Evolutionary conservation across 2,113 vertebrate genomes (phyloP).

Genomic region (Isichthys henryi): DNA sequence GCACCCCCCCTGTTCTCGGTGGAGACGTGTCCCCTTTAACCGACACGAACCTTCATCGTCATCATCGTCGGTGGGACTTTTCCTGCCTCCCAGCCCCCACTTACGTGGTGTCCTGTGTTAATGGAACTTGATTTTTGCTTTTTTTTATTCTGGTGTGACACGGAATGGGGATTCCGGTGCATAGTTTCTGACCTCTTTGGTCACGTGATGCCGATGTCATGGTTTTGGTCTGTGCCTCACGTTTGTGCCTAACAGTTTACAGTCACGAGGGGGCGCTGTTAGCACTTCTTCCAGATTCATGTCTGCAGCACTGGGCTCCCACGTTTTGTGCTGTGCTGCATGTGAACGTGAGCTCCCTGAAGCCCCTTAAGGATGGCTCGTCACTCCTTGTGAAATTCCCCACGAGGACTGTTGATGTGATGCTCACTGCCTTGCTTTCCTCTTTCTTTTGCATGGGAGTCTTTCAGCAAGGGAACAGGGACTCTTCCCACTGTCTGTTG

Average conservation of each 20-base stretch:
- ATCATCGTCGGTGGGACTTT: background rate
- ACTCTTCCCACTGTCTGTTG: background rate
- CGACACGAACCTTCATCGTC: background rate
- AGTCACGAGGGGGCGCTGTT: background rate
- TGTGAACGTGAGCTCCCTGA: background rate
- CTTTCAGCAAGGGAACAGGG: background rate
- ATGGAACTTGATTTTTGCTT: background rate
- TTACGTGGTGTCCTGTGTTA: background rate
- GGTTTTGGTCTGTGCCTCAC: background rate
- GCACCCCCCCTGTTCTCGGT: constrained; percentile 13
- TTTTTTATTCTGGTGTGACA: background rate
- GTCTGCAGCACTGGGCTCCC: constrained; percentile 6
- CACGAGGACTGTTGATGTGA: background rate
- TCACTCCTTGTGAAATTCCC: background rate
- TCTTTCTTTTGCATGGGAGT: background rate
- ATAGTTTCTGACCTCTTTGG: background rate
- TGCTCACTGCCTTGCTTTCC: background rate
- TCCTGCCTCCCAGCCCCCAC: background rate
- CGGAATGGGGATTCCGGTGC: background rate
- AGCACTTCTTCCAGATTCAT: background rate
- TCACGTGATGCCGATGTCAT: background rate
- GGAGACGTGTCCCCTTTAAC: background rate
- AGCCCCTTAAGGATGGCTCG: background rate
- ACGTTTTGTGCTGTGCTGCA: background rate
- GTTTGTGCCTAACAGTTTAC: background rate